Conservation (phyloP, 2,797 vertebrate genomes). For the Mallotus villosus region DNA sequence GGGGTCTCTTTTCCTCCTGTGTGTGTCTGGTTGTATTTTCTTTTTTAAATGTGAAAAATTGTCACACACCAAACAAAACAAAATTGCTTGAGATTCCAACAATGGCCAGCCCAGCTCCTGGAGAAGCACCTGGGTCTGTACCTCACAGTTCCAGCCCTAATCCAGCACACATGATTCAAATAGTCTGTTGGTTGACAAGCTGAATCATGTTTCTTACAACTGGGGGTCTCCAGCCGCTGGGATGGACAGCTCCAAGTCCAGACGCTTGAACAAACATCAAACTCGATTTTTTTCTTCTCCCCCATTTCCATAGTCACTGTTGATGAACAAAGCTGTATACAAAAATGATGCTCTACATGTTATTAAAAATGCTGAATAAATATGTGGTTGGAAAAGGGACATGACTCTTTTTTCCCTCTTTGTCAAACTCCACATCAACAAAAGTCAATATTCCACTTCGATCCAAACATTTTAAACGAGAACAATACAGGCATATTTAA, state of each 20-base stretch:
- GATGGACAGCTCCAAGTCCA: no score
- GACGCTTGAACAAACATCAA: no score
- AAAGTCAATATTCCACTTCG: no score
- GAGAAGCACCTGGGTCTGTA: conserved; percentile 20
- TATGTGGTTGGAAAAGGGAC: conserved; percentile 42
- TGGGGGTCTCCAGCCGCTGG: no score
- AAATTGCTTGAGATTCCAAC: background rate
- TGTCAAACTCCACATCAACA: no score
- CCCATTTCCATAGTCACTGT: conserved; percentile 46
- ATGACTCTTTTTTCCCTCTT: background rate
- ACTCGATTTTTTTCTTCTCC: conserved; percentile 3
- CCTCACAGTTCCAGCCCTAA: conserved; percentile 30
- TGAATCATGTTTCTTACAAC: no score
- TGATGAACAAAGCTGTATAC: conserved; percentile 55
- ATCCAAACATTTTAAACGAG: background rate
- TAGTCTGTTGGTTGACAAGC: no score
- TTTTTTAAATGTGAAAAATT: conserved; percentile 45
- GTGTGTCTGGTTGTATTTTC: conserved; percentile 54
- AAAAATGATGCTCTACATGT: conserved; percentile 60
- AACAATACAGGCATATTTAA: conserved; percentile 12
- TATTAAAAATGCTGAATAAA: conserved; percentile 67
- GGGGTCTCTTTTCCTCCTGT: conserved; percentile 19
- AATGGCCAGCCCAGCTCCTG: background rate
- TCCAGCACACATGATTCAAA: background rate
- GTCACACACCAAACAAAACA: background rate